Evolutionary conservation across 2,888 invertebrate species (phyloP).

Genomic region (Salticus scenicus): DNA sequence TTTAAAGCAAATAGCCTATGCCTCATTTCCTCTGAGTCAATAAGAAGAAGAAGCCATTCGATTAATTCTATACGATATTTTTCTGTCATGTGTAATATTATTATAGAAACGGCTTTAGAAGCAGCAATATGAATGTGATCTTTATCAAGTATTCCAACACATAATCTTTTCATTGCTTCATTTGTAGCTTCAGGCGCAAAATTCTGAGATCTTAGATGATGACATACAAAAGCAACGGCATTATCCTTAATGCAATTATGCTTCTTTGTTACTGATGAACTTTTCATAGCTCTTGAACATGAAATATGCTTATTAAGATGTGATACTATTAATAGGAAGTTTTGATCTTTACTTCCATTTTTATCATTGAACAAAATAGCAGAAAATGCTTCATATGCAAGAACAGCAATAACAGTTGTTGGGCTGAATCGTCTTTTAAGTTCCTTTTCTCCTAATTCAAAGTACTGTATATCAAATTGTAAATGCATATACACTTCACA

Average conservation of each 20-base stretch:
- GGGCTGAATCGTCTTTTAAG: not conserved
- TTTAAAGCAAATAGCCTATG: too few relatives aligned
- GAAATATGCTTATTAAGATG: slow-evolving; percentile 28
- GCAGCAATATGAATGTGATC: slow-evolving; percentile 21
- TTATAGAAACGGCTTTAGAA: not conserved
- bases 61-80: slow-evolving; percentile 16
- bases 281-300: slow-evolving; percentile 25
- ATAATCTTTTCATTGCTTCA: slow-evolving; percentile 32
- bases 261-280: slow-evolving; percentile 15
- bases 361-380: slow-evolving; percentile 9
- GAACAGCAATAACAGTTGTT: not conserved
- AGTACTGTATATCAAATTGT: slow-evolving; percentile 4
- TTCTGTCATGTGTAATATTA: not conserved
- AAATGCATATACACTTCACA: not conserved
- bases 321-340: slow-evolving; percentile 15
- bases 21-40: too few relatives aligned
- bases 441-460: too few relatives aligned
- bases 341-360: slow-evolving; percentile 34
- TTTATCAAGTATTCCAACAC: slow-evolving; percentile 32
- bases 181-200: slow-evolving; percentile 12
- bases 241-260: slow-evolving; percentile 32
- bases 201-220: slow-evolving; percentile 4
- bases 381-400: slow-evolving; percentile 23
- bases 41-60: slow-evolving; percentile 38
- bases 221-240: slow-evolving; percentile 22